These are phyloP conservation scores for Euplagia quadripunctaria DNA, from an alignment of 2,888 invertebrate species.

Conservation along the genomic window DNA sequence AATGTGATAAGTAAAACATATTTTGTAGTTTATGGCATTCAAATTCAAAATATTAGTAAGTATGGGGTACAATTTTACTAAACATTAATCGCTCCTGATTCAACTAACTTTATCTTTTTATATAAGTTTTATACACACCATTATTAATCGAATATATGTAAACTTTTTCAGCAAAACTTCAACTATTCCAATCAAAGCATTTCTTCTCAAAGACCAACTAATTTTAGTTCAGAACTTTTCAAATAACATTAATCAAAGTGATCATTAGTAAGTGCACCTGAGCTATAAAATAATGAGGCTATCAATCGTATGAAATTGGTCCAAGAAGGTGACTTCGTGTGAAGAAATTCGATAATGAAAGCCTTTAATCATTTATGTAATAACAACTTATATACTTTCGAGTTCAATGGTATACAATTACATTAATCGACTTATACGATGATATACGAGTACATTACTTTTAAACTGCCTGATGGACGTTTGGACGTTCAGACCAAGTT, in stretches of 20 bases:
- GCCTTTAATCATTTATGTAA: conserved; percentile 5
- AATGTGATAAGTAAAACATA: no score
- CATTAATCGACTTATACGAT: neutral
- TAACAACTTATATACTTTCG: neutral
- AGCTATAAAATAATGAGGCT: conserved; percentile 16
- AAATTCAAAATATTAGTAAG: neutral
- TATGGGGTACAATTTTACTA: no score
- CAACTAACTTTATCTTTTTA: no score
- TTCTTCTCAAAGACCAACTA: conserved; percentile 49
- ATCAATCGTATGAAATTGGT: conserved; percentile 21
- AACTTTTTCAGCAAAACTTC: conserved; percentile 29
- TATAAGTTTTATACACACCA: neutral
- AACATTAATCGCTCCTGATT: no score
- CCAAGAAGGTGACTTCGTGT: conserved; percentile 3
- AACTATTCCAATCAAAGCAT: conserved; percentile 69
- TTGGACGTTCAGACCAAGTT: neutral
- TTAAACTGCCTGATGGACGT: no score
- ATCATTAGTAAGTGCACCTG: conserved; percentile 37
- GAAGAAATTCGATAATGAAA: conserved; percentile 16
- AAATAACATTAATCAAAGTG: conserved; percentile 31
- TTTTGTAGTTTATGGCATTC: no score
- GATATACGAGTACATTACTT: no score
- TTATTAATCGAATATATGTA: neutral
- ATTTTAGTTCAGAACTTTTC: conserved; percentile 29
- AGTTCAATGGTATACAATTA: neutral